phyloP scores from a whole-genome alignment of 2,888 invertebrate species.

The Thumatha senex region DNA sequence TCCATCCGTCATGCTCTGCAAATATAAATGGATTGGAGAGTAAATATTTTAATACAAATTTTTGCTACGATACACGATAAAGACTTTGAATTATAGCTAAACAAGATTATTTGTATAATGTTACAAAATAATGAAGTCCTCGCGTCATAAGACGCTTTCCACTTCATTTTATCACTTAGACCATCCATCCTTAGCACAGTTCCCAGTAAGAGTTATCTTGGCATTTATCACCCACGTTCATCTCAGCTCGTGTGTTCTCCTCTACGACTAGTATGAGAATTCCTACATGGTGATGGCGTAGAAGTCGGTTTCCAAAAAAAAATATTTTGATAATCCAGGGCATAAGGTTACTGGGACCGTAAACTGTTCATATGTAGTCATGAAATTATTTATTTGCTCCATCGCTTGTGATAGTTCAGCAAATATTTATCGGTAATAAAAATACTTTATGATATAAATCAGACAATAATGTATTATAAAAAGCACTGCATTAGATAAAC shows the following conservation, averaged over 20 bases:
- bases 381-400: too few species aligned
- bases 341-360: background rate
- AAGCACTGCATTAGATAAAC: too few species aligned
- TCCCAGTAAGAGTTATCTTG: conserved; percentile 72
- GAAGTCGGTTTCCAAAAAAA: conserved; percentile 4
- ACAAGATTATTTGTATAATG: too few species aligned
- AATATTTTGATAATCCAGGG: background rate
- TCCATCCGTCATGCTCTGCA: too few species aligned
- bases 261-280: conserved; percentile 54
- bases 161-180: conserved; percentile 30
- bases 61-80: too few species aligned
- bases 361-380: background rate
- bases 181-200: conserved; percentile 42
- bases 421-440: too few species aligned
- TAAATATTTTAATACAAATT: too few species aligned
- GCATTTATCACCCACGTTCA: conserved; percentile 76
- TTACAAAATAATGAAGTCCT: background rate
- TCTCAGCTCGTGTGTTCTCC: conserved; percentile 62
- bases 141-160: conserved; percentile 4
- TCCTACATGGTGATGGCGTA: conserved; percentile 36
- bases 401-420: too few species aligned
- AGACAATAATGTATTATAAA: too few species aligned
- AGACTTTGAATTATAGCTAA: too few species aligned
- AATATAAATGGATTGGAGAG: too few species aligned
- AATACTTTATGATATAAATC: too few species aligned